A percentile compares a stretch with the other conserved stretches of the same genome.
Conservation (phyloP, 1,140 invertebrate species). For the Akabosia matsudoensis region DNA sequence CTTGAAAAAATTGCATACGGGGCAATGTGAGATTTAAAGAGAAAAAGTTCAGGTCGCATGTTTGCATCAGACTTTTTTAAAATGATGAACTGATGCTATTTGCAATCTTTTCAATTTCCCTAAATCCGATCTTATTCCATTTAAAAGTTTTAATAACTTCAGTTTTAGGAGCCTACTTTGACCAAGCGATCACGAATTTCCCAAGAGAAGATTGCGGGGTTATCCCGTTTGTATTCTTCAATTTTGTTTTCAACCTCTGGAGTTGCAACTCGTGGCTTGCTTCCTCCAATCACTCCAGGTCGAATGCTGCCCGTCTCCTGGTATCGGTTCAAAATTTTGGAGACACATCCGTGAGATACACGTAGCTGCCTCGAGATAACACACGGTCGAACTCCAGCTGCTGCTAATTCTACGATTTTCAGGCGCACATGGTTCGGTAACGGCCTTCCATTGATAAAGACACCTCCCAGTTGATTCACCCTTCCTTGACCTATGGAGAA, state of each 20-base stretch:
- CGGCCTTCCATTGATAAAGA: conserved; percentile 58
- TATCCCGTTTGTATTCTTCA: conserved; percentile 58
- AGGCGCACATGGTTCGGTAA: conserved; percentile 56
- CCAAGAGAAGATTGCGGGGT: conserved; percentile 59
- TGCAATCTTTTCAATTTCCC: background rate
- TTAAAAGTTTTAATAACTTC: conserved; percentile 38
- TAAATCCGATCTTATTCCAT: background rate
- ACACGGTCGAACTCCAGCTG: conserved; percentile 56
- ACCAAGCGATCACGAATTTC: conserved; percentile 58
- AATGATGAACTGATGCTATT: background rate
- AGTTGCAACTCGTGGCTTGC: conserved; percentile 48
- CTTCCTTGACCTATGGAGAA: conserved; percentile 52
- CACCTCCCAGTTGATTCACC: conserved; percentile 58
- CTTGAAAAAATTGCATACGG: background rate
- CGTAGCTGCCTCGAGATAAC: conserved; percentile 56
- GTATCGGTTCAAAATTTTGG: conserved; percentile 57
- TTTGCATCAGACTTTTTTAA: background rate
- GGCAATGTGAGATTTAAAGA: background rate
- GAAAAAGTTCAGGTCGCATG: too few species aligned
- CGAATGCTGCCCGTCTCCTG: conserved; percentile 57
- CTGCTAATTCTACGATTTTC: conserved; percentile 57
- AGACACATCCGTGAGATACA: conserved; percentile 58
- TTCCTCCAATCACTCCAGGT: conserved; percentile 54
- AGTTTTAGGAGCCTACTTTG: conserved; percentile 49
- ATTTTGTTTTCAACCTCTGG: conserved; percentile 56